Evolutionary conservation across 2,113 vertebrate genomes (phyloP), one percentile per base, ranked within the genome.

Genomic region (Gallinago undulata): DNA sequence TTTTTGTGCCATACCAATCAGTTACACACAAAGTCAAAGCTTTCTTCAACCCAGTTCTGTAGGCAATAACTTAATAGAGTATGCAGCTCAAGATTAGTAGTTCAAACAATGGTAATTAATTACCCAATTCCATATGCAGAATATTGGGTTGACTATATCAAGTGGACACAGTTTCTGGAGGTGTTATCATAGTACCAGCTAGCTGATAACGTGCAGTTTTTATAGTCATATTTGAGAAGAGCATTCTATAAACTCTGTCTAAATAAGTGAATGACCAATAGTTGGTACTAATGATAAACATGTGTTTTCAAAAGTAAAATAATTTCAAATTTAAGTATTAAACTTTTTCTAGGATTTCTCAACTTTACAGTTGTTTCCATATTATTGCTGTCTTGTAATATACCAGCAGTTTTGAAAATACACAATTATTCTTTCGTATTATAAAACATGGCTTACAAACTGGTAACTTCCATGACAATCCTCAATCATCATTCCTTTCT

Each of bases 101-200:
- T 99, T 99, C 98, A 98, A 98, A 99, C 99, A 99, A 98, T 99
- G 99, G 99, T 99, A 98, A 98, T 48, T 48, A 48, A 97, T 80
- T 70, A 97, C 85, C 86, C 59, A 93, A 79, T 87, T 97, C 95
- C 76, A 63, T 84, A 66, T 92, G 90, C 94, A 96, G 96, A 95
- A 96, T 96, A 83, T 76, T 63, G 94, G 95, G 94, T 93, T 94
- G 84, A 84, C 47, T 79, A 17, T 93, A 90, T 93, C 67, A 91
- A 41, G 86, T 85, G 96, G 91, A 96, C 93, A 66, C 84, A 43
- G 57, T 95, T 96, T 96, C 70, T 91, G 84, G 74, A 94, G 70
- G 53, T 75, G 88, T 78, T 91, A 35, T 75, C 87, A 31, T 76
- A 83, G 76, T 92, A 97, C 96, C 95, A 84, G n/a, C 87, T 27